phyloP scores from a whole-genome alignment of 2,888 invertebrate genomes.

The Drosophila subsilvestris region DNA sequence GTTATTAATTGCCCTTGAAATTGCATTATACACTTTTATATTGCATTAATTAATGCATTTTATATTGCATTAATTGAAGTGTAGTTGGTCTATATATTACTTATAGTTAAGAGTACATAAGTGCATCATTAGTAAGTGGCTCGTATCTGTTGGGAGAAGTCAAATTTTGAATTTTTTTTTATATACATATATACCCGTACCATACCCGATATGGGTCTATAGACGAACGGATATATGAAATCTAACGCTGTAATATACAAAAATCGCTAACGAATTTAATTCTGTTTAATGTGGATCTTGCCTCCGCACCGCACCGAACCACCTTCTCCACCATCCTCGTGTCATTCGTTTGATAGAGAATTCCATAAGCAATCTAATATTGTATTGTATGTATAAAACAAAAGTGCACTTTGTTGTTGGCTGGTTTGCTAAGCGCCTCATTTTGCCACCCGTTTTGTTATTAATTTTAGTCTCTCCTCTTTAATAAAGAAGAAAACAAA shows the following conservation, averaged over 20 bases:
- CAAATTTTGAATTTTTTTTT: slow-evolving; percentile 72
- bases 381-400: slow-evolving; percentile 57
- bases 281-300: slow-evolving; percentile 56
- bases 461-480: slow-evolving; percentile 29
- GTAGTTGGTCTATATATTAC: slow-evolving; percentile 51
- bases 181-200: slow-evolving; percentile 6
- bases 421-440: slow-evolving; percentile 59
- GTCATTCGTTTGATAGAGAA: slow-evolving; percentile 42
- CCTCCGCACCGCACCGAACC: background rate
- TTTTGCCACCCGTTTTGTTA: slow-evolving; percentile 45
- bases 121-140: slow-evolving; percentile 60
- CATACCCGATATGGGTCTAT: slow-evolving; percentile 38
- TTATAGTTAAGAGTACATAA: slow-evolving; percentile 48
- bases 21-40: too few relatives aligned
- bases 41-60: too few relatives aligned
- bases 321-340: slow-evolving; percentile 41
- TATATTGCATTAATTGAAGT: slow-evolving; percentile 58
- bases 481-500: slow-evolving; percentile 13
- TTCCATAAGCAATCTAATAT: slow-evolving; percentile 37
- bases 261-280: slow-evolving; percentile 70
- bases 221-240: slow-evolving; percentile 28
- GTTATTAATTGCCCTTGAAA: slow-evolving; percentile 62
- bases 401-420: slow-evolving; percentile 63
- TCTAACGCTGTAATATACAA: slow-evolving; percentile 68
- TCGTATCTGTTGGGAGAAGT: slow-evolving; percentile 62